Evolutionary conservation across 2,888 invertebrate species (phyloP).

Genomic region (Gordius sp.): DNA sequence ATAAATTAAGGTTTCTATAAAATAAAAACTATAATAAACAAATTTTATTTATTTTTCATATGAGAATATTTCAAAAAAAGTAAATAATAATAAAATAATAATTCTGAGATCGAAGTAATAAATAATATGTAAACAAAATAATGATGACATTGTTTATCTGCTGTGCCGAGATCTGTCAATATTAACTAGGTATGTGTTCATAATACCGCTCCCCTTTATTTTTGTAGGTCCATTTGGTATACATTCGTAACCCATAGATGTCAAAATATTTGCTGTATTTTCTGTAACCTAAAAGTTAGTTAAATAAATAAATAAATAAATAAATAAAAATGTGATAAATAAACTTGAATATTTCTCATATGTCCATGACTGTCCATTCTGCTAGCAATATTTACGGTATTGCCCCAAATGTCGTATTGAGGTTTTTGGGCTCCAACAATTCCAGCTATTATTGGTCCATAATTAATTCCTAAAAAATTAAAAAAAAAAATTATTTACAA

Average conservation of each 20-base stretch:
- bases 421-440: conserved; percentile 90
- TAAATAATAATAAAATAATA: too few relatives aligned
- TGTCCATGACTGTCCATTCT: conserved; percentile 85
- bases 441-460: conserved; percentile 75
- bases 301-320: not conserved
- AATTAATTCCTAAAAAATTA: conserved; percentile 44
- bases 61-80: too few relatives aligned
- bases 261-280: not conserved
- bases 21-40: too few relatives aligned
- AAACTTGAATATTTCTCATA: conserved; percentile 39
- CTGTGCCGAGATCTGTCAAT: not conserved
- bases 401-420: conserved; percentile 95
- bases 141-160: too few relatives aligned
- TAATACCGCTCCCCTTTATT: conserved; percentile 10
- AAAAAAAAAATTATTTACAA: too few relatives aligned
- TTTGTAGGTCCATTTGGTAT: not conserved
- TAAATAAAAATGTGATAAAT: not conserved
- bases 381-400: conserved; percentile 85
- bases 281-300: not conserved
- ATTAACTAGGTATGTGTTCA: not conserved
- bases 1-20: too few relatives aligned
- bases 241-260: not conserved
- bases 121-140: too few relatives aligned
- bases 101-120: too few relatives aligned
- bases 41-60: too few relatives aligned